A percentile compares a stretch with the other conserved stretches of the same genome.
Conservation (phyloP, 2,797 vertebrate genomes). For the Alfaro cultratus region DNA sequence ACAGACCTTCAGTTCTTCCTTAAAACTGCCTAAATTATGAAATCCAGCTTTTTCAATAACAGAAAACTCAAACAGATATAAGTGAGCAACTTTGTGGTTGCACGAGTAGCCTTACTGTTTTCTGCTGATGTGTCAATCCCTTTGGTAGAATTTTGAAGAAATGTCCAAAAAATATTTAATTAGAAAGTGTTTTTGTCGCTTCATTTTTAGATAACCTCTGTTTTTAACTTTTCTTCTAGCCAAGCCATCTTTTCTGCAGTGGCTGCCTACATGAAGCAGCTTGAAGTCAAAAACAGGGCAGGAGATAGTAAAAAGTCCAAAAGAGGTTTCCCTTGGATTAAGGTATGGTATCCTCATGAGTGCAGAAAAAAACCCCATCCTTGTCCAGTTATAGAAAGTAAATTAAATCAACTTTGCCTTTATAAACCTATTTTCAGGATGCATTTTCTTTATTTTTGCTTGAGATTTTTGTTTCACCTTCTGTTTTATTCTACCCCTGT, state of each 20-base stretch:
- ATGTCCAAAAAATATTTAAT: background rate
- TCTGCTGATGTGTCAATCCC: background rate
- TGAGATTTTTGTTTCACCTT: background rate
- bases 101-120: background rate
- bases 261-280: conserved; percentile 88
- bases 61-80: background rate
- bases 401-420: conserved; percentile 1
- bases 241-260: conserved; percentile 86
- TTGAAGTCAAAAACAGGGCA: conserved; percentile 88
- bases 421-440: background rate
- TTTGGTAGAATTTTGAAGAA: background rate
- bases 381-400: background rate
- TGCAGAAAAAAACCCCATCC: background rate
- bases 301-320: conserved; percentile 89
- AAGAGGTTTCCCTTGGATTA: conserved; percentile 82
- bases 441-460: background rate
- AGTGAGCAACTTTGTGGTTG: background rate
- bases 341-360: conserved; percentile 70
- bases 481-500: conserved; percentile 3
- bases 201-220: background rate
- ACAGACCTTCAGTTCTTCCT: background rate
- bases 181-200: background rate
- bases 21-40: background rate
- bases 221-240: conserved; percentile 64
- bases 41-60: background rate